Base-by-base conservation (phyloP, 1,140 invertebrate species). In the Scaptomyza hsui region DNA sequence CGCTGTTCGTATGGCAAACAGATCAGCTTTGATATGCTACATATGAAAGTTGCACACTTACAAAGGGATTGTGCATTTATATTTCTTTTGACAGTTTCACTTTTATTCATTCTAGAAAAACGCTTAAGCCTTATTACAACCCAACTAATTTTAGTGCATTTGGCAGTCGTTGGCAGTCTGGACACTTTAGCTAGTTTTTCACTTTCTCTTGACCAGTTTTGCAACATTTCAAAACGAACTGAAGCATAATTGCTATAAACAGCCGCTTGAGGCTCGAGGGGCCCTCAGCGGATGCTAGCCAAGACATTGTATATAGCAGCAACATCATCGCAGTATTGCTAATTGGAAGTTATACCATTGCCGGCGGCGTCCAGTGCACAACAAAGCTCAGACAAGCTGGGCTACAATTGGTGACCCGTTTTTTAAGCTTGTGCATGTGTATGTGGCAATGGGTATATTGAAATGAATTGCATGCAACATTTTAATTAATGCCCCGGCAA, bases 401-500 rank as follows among this genome's bases (percentile, higher is more conserved):
- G 19, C 45, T 13, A 35, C 29, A 18, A 37, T 52, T 32, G 32
- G 9, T 16, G 16, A 44, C 10, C 42, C 18, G 18, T 12, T 10
- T 19, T 44, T 41, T 9, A 10, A 18, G 1, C 42, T 4, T 45
- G 18, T 4, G 18, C 4, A 6, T 2, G 37, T 16, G 39, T 42
- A 13, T n/a, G 2, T 6, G 19, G 10, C 26, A 9, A 19, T 5
- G 41, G 16, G 29, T n/a, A 18, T 37, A 48, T 21, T 53, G 26
- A 53, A 72, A 56, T 55, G 42, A 42, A 42, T 26, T 62, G 57
- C 57, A 69, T 56, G 52, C 47, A 59, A 59, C 35, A 47, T 64
- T 12, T 70, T 52, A 74, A 64, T 70, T 57, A 64, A 64, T 52
- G 63, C 69, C 15, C 19, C 15, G 19, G 21, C 60, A 63, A 35